These are phyloP conservation scores for Clunio marinus DNA, from an alignment of 2,888 invertebrate genomes.

Conservation along the genomic window DNA sequence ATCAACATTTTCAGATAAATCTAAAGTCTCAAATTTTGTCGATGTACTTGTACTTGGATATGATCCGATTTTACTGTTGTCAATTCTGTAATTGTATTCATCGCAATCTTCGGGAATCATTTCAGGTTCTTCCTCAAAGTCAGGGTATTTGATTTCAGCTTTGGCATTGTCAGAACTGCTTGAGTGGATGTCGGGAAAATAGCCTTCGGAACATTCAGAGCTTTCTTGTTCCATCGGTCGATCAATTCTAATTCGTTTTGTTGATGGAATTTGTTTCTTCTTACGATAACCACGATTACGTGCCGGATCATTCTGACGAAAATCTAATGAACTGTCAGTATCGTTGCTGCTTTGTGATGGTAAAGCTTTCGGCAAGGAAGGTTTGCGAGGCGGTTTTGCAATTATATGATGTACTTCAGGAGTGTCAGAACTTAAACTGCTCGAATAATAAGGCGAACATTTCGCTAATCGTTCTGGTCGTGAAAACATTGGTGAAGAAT, in stretches of 20 bases:
- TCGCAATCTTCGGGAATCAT: conserved; percentile 53
- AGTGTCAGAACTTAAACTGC: conserved; percentile 69
- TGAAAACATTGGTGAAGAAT: conserved; percentile 49
- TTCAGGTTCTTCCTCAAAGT: conserved; percentile 51
- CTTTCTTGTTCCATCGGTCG: conserved; percentile 56
- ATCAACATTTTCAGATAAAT: conserved; percentile 61
- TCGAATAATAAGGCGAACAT: conserved; percentile 71
- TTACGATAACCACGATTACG: conserved; percentile 65
- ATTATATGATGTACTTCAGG: conserved; percentile 62
- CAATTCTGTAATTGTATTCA: conserved; percentile 48
- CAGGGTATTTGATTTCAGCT: conserved; percentile 51
- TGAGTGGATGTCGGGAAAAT: conserved; percentile 62
- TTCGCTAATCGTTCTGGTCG: conserved; percentile 57
- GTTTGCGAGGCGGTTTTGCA: conserved; percentile 62
- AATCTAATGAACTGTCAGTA: conserved; percentile 66
- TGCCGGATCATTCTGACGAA: conserved; percentile 59
- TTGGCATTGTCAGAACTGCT: conserved; percentile 60
- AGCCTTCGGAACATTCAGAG: conserved; percentile 65
- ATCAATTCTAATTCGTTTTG: conserved; percentile 57
- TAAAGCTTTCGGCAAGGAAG: conserved; percentile 58
- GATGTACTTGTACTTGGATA: conserved; percentile 47
- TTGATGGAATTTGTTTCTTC: conserved; percentile 58
- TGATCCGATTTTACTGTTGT: conserved; percentile 40
- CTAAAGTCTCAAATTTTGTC: conserved; percentile 57
- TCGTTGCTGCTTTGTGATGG: conserved; percentile 72